phyloP scores from a whole-genome alignment of 2,113 vertebrate genomes.

The Pica pica region DNA sequence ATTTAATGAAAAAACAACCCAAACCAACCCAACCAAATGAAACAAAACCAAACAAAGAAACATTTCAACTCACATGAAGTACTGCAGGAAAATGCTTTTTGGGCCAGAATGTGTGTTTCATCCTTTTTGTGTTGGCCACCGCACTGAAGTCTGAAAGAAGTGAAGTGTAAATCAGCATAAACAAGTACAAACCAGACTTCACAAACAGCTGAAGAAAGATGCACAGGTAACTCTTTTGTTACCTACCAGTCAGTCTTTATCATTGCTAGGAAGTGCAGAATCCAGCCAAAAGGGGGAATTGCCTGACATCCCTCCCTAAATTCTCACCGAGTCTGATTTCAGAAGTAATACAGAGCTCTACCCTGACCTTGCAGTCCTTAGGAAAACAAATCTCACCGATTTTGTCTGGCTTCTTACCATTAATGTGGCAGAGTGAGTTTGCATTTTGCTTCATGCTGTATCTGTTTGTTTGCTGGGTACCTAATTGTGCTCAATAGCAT shows the following conservation, averaged over 20 bases:
- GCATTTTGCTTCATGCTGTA: background rate
- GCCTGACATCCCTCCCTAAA: background rate
- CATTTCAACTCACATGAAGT: background rate
- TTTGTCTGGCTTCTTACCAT: background rate
- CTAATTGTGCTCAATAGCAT: background rate
- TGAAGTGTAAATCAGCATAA: background rate
- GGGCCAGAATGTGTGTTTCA: background rate
- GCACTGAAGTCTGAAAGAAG: background rate
- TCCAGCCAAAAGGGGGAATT: background rate
- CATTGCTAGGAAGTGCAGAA: background rate
- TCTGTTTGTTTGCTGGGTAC: background rate
- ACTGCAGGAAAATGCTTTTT: background rate
- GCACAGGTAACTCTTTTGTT: background rate
- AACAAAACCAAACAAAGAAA: background rate
- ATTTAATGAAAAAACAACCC: background rate
- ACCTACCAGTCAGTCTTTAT: background rate
- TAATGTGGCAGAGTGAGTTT: background rate
- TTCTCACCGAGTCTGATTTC: background rate
- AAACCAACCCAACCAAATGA: background rate
- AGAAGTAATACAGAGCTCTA: background rate
- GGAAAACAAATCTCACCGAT: background rate
- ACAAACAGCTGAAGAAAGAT: accelerated
- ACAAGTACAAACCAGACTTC: background rate
- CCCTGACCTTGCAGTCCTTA: background rate
- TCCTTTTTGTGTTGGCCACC: background rate